phyloP scores from a whole-genome alignment of 92 coral and sea anemone genomes.

The Metridium senile region DNA sequence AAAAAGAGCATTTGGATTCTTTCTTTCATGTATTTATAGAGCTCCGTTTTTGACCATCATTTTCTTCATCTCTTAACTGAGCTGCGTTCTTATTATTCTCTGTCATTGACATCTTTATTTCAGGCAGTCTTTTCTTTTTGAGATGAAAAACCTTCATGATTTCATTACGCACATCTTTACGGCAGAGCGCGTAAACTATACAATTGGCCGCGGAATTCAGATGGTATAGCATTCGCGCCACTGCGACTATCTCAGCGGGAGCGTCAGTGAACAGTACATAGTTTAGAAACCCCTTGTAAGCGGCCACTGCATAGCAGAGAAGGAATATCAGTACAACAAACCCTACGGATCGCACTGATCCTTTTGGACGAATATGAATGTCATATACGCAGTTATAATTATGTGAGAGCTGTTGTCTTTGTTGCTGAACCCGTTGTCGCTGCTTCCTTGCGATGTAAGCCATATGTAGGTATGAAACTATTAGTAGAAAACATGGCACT shows the following conservation, averaged over 20 bases:
- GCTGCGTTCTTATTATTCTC: neutral
- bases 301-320: slow-evolving; percentile 37
- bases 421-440: slow-evolving; percentile 21
- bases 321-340: slow-evolving; percentile 25
- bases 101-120: neutral
- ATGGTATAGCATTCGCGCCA: slow-evolving; percentile 38
- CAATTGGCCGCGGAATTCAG: slow-evolving; percentile 47
- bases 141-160: slow-evolving; percentile 1
- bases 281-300: slow-evolving; percentile 41
- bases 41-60: neutral
- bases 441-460: slow-evolving; percentile 32
- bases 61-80: neutral
- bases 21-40: too few species aligned
- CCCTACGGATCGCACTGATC: slow-evolving; percentile 34
- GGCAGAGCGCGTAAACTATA: slow-evolving; percentile 41
- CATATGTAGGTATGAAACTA: slow-evolving; percentile 29
- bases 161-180: slow-evolving; percentile 35
- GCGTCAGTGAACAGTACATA: slow-evolving; percentile 30
- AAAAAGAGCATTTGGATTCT: too few species aligned
- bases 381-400: slow-evolving; percentile 13
- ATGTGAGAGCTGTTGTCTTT: slow-evolving; percentile 21
- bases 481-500: slow-evolving; percentile 30
- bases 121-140: neutral
- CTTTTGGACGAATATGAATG: slow-evolving; percentile 5
- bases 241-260: slow-evolving; percentile 5